Evolutionary conservation across 2,888 invertebrate genomes (phyloP).

Genomic region (Clistopyga incitator): DNA sequence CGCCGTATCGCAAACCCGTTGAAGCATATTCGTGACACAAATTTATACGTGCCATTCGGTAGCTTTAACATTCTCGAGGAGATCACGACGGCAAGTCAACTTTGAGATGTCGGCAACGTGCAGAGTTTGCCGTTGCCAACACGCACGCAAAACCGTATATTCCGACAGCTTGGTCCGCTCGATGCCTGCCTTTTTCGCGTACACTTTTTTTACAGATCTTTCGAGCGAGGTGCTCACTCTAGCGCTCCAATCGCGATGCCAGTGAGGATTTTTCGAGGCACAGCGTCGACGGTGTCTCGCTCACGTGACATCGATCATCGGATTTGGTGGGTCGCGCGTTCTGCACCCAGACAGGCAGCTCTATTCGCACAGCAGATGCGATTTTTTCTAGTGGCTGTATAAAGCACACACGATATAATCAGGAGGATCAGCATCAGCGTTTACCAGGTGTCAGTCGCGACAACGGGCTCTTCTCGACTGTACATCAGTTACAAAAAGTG

Average conservation of each 20-base stretch:
- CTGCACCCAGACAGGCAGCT: conserved; percentile 31
- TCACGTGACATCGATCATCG: conserved; percentile 56
- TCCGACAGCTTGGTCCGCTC: conserved; percentile 20
- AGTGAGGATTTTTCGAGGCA: conserved; percentile 52
- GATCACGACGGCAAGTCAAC: conserved; percentile 27
- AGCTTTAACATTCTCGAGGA: conserved; percentile 3
- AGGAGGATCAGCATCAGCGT: neutral
- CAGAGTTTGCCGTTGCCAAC: conserved; percentile 26
- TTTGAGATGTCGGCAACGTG: conserved; percentile 29
- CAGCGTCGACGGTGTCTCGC: conserved; percentile 7
- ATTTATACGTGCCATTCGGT: conserved; percentile 41
- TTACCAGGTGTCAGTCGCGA: neutral
- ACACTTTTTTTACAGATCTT: neutral
- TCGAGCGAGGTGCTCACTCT: conserved; percentile 3
- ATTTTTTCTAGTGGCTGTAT: conserved; percentile 23
- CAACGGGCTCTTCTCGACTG: conserved; percentile 9
- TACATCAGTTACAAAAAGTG: neutral
- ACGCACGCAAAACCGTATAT: conserved; percentile 46
- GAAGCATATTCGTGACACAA: conserved; percentile 45
- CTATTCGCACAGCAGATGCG: neutral
- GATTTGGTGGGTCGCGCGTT: conserved; percentile 26
- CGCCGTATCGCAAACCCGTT: conserved; percentile 22
- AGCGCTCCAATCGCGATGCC: conserved; percentile 37
- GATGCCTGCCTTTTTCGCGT: neutral
- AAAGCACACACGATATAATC: conserved; percentile 9